Conservation (phyloP, 2,888 invertebrate genomes). For the Biston betularia region DNA sequence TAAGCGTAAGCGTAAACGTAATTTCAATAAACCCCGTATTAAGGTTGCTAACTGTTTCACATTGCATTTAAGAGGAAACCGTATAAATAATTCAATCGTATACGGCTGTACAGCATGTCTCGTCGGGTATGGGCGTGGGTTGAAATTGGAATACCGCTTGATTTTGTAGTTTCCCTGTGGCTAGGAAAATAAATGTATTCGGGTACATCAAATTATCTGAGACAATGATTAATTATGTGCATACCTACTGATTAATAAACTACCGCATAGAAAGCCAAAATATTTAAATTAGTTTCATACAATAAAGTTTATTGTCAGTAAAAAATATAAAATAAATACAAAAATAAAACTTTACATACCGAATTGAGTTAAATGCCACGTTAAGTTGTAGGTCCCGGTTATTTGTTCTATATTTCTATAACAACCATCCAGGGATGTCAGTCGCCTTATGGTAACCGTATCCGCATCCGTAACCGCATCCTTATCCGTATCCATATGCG, state of each 20-base stretch:
- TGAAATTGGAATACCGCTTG: constrained; percentile 39
- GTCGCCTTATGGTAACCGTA: no score
- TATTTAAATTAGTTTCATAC: no score
- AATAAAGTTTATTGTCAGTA: no score
- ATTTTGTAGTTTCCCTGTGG: constrained; percentile 26
- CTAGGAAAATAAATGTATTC: constrained; percentile 16
- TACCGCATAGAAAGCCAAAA: no score
- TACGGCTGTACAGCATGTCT: constrained; percentile 22
- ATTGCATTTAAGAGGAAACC: constrained; percentile 46
- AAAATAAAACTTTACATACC: no score
- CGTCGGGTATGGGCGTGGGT: constrained; percentile 33
- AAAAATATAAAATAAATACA: no score
- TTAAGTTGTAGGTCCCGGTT: no score
- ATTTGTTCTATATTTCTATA: no score
- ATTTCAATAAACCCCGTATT: not conserved
- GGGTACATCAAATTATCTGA: constrained; percentile 12
- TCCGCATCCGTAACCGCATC: no score
- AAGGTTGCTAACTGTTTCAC: constrained; percentile 12
- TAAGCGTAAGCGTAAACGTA: not conserved
- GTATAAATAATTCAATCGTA: constrained; percentile 42
- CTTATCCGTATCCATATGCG: no score
- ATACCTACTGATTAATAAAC: not conserved
- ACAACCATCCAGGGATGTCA: no score
- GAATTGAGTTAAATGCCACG: no score
- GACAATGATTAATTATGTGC: constrained; percentile 13